These are phyloP conservation scores for Benthosema pterotum DNA, from an alignment of 2,797 vertebrate species.

Conservation along the genomic window DNA sequence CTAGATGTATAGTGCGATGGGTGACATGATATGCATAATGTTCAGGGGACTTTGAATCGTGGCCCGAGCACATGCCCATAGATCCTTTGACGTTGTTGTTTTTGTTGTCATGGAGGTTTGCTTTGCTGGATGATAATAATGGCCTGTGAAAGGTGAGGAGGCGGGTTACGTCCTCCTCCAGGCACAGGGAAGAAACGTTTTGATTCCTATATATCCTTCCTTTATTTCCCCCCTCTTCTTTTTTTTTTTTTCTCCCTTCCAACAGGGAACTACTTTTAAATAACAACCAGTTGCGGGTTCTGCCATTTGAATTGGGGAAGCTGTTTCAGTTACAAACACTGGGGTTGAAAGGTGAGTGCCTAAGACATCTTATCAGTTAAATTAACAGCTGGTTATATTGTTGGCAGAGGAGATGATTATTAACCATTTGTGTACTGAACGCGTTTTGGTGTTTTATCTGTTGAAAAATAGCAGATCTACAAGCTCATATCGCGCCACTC, in stretches of 20 bases:
- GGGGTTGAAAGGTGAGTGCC: constrained; percentile 95
- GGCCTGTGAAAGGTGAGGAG: constrained; percentile 3
- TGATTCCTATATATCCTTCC: constrained; percentile 58
- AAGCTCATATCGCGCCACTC: too few species aligned
- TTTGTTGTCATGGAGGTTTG: not conserved
- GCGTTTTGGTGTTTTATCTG: too few species aligned
- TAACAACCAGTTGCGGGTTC: constrained; percentile 99
- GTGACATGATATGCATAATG: not conserved
- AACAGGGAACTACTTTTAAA: constrained; percentile 99
- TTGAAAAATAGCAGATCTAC: too few species aligned
- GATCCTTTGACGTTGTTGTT: not conserved
- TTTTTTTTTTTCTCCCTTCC: too few species aligned
- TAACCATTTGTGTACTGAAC: too few species aligned
- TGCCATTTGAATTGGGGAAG: constrained; percentile 99
- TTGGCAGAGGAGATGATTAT: too few species aligned
- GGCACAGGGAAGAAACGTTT: constrained; percentile 8
- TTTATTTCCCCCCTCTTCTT: too few species aligned
- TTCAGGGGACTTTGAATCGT: not conserved
- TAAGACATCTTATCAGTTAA: not conserved
- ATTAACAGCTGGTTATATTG: too few species aligned
- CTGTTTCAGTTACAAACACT: constrained; percentile 99
- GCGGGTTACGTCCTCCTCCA: constrained; percentile 7
- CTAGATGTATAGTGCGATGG: not conserved
- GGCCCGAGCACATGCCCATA: not conserved
- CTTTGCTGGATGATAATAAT: not conserved